Evolutionary conservation across 2,888 invertebrate species (phyloP).

Genomic region (Hydrotaea cyrtoneurina): DNA sequence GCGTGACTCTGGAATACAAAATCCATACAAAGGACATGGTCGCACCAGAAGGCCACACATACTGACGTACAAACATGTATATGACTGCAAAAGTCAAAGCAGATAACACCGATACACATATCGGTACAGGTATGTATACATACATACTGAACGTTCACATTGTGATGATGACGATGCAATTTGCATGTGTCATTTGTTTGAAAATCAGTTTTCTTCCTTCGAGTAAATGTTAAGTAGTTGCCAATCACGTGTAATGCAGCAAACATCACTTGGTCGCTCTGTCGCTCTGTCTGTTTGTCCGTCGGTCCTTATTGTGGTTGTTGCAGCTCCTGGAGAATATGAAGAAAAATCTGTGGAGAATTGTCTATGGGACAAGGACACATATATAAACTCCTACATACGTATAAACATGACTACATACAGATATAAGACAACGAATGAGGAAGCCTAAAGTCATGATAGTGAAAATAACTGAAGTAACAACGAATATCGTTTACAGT

Average conservation of each 20-base stretch:
- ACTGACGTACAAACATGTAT: background rate
- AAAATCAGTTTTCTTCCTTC: slow-evolving; percentile 43
- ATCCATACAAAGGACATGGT: background rate
- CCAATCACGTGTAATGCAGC: slow-evolving; percentile 52
- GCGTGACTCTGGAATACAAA: slow-evolving; percentile 29
- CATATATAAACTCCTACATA: background rate
- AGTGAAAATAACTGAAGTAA: slow-evolving; percentile 11
- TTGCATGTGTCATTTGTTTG: slow-evolving; percentile 56
- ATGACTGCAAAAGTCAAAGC: background rate
- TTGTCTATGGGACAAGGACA: slow-evolving; percentile 35
- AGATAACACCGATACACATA: slow-evolving; percentile 5
- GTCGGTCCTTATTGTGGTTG: background rate
- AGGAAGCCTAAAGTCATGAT: slow-evolving; percentile 51
- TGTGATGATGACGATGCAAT: slow-evolving; percentile 50
- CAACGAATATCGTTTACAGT: slow-evolving; percentile 3
- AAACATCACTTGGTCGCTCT: slow-evolving; percentile 1
- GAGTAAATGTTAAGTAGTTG: slow-evolving; percentile 55
- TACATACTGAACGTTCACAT: background rate
- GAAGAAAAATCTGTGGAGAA: slow-evolving; percentile 22
- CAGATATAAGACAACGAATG: slow-evolving; percentile 1
- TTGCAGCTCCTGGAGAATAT: slow-evolving; percentile 2
- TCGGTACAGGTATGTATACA: background rate
- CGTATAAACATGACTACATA: background rate
- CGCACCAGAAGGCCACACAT: background rate
- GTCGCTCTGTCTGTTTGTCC: background rate